phyloP scores from a whole-genome alignment of 2,888 invertebrate genomes.

The Barypeithes pellucidus region DNA sequence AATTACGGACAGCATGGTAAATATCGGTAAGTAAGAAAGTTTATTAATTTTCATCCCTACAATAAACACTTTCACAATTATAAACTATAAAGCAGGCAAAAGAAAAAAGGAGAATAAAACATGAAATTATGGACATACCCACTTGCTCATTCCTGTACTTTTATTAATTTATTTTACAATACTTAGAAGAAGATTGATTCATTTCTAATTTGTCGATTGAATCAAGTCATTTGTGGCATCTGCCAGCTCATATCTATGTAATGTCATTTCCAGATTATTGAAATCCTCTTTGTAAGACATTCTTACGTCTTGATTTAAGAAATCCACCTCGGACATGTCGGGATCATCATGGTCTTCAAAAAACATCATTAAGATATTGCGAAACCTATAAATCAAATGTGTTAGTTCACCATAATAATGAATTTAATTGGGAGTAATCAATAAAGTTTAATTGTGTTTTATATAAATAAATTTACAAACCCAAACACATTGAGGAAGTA shows the following conservation, averaged over 20 bases:
- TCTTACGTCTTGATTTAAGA: constrained; percentile 3
- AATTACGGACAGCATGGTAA: constrained; percentile 56
- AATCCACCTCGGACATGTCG: neutral
- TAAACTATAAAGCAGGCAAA: too few relatives aligned
- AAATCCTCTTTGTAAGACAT: constrained; percentile 33
- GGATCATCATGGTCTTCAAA: constrained; percentile 30
- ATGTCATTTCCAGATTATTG: constrained; percentile 32
- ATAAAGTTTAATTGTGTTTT: too few relatives aligned
- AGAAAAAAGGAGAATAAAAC: too few relatives aligned
- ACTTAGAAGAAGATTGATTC: too few relatives aligned
- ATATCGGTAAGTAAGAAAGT: constrained; percentile 32
- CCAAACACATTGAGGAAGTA: constrained; percentile 49
- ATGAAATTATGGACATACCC: too few relatives aligned
- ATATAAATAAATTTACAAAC: neutral
- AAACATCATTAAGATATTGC: constrained; percentile 35
- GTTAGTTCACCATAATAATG: too few relatives aligned
- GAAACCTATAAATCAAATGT: neutral
- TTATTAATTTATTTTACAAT: too few relatives aligned
- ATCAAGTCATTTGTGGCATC: constrained; percentile 1
- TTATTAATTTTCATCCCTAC: too few relatives aligned
- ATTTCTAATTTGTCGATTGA: neutral
- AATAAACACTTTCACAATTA: too few relatives aligned
- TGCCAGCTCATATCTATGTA: constrained; percentile 22
- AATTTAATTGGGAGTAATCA: too few relatives aligned
- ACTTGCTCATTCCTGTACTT: too few relatives aligned